Conservation (phyloP, 2,113 vertebrate species). For the Malurus cyaneus region DNA sequence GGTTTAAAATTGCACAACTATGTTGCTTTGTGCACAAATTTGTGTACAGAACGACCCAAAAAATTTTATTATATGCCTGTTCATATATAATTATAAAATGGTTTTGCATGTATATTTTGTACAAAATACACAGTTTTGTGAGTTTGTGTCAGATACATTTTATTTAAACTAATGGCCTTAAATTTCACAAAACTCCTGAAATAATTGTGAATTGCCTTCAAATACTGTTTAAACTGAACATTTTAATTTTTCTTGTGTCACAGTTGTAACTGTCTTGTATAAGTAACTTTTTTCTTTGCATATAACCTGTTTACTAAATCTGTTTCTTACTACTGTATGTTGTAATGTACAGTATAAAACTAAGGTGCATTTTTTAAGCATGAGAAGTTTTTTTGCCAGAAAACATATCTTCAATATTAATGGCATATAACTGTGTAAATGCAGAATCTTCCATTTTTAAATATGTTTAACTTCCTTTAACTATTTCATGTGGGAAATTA, state of each 20-base stretch:
- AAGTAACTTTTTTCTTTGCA: slow-evolving; percentile 80
- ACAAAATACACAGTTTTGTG: slow-evolving; percentile 88
- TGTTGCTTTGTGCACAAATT: slow-evolving; percentile 83
- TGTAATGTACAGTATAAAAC: slow-evolving; percentile 85
- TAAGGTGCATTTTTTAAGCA: slow-evolving; percentile 85
- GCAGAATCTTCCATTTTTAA: slow-evolving; percentile 74
- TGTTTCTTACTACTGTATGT: slow-evolving; percentile 74
- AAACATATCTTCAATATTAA: slow-evolving; percentile 65
- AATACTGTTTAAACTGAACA: slow-evolving; percentile 73
- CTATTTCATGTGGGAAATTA: slow-evolving; percentile 19
- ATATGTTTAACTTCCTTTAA: slow-evolving; percentile 71
- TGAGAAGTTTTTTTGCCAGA: slow-evolving; percentile 76
- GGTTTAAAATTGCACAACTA: slow-evolving; percentile 65
- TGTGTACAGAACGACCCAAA: slow-evolving; percentile 86
- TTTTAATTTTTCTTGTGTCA: slow-evolving; percentile 81
- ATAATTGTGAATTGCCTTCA: slow-evolving; percentile 91
- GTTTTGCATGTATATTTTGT: slow-evolving; percentile 97
- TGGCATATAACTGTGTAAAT: slow-evolving; percentile 65
- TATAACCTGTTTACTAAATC: slow-evolving; percentile 77
- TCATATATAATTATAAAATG: slow-evolving; percentile 83
- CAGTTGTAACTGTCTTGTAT: slow-evolving; percentile 84
- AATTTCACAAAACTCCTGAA: slow-evolving; percentile 91
- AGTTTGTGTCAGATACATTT: slow-evolving; percentile 79
- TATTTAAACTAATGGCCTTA: slow-evolving; percentile 97
- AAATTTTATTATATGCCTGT: slow-evolving; percentile 83